These are phyloP conservation scores for Phrynocephalus vlangalii DNA, from an alignment of 2,797 vertebrate species.

Conservation along the genomic window DNA sequence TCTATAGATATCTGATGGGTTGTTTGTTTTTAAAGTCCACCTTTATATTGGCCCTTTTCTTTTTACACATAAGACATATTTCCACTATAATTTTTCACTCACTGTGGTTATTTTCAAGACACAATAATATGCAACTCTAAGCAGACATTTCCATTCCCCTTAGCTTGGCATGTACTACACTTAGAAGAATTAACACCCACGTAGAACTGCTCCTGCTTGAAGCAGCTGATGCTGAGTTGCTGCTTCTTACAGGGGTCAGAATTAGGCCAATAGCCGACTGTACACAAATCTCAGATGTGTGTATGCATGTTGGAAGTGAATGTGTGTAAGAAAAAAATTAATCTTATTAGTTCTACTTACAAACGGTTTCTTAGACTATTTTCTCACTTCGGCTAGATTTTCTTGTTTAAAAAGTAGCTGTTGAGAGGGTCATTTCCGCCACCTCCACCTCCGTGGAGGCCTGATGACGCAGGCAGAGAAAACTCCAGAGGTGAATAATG, in stretches of 20 bases:
- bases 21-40: not conserved
- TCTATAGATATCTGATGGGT: not conserved
- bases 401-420: conserved; percentile 45
- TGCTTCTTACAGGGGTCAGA: conserved; percentile 19
- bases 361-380: conserved; percentile 51
- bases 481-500: no score
- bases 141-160: conserved; percentile 35
- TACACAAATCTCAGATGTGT: conserved; percentile 43
- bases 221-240: conserved; percentile 35
- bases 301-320: conserved; percentile 24
- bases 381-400: conserved; percentile 23
- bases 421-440: no score
- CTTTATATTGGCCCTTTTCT: not conserved
- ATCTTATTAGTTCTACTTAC: conserved; percentile 41
- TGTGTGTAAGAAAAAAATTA: conserved; percentile 8
- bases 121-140: conserved; percentile 12
- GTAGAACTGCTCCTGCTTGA: conserved; percentile 8
- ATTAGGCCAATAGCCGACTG: conserved; percentile 41
- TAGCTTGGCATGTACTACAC: conserved; percentile 11
- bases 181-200: no score
- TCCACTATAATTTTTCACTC: conserved; percentile 17
- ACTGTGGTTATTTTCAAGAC: conserved; percentile 49
- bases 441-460: no score
- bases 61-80: conserved; percentile 5
- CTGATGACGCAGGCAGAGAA: no score